Evolutionary conservation across 53 echinoderm and acorn worm genomes (phyloP), one percentile per base, ranked within the genome.

Genomic region (Luidia sarsii): DNA sequence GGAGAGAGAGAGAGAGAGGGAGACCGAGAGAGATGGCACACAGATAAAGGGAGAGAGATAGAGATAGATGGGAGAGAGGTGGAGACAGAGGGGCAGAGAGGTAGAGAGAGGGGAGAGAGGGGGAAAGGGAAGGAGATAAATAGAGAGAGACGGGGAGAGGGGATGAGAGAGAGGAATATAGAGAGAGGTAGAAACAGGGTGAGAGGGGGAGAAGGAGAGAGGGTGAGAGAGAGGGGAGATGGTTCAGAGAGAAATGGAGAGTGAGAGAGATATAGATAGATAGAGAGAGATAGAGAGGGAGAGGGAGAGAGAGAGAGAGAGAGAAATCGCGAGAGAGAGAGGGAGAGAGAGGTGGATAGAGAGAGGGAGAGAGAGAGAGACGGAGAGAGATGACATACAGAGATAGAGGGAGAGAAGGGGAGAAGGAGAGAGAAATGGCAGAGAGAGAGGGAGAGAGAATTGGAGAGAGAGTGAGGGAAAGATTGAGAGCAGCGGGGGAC

Each of bases 141-240:
- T n/a, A 11, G 41, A 7, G 41, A 34, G 14, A 36, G 65, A 65
- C 35, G 65, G 65, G 35, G 21, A 21, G 21, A 38, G 37, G 33
- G 37, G 34, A 46, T 30, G 77, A 77, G 61, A 61, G 46, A 61
- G 77, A 77, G 35, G 77, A n/a, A n/a, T n/a, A n/a, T n/a, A n/a
- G n/a, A n/a, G n/a, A n/a, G n/a, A n/a, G n/a, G n/a, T n/a, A n/a
- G n/a, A n/a, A n/a, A n/a, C n/a, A n/a, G n/a, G 57, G 59, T 60
- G 7, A 2, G 67, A 14, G 27, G 32, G 46, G 61, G 61, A 16
- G 59, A 21, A 61, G 25, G 24, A 46, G n/a, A 60, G 18, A 9
- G 43, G 43, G 59, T 19, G 43, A 41, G 41, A 11, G 41, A 11
- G 11, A 11, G 41, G 41, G 41, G 41, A 11, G 41, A 7, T 6